A percentile compares a stretch with the other conserved stretches of the same genome.
phyloP scores from a whole-genome alignment of 2,888 invertebrate genomes.

The Megaustenia siamemsis region DNA sequence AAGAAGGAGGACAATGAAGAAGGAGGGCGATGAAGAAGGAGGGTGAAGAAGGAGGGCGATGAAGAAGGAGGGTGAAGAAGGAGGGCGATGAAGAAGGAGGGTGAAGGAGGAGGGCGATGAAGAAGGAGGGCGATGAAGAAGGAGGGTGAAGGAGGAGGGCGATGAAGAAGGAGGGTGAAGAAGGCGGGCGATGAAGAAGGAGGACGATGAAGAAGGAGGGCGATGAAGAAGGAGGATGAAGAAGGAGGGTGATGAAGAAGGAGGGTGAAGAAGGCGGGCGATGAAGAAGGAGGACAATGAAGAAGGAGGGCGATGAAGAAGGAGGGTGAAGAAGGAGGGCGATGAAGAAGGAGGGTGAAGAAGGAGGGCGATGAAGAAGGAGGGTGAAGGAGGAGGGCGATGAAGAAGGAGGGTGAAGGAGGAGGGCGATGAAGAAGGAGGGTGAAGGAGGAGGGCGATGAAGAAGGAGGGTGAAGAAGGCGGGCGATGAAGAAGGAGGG shows the following conservation, averaged over 20 bases:
- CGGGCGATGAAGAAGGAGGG: neutral
- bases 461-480: neutral
- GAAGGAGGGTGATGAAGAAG: neutral
- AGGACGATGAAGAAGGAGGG: neutral
- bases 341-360: neutral
- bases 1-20: neutral
- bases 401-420: too few relatives aligned
- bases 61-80: neutral
- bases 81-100: neutral
- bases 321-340: too few relatives aligned
- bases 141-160: too few relatives aligned
- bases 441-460: neutral
- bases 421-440: neutral
- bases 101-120: too few relatives aligned
- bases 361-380: neutral
- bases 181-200: neutral
- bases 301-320: neutral
- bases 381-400: neutral
- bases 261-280: neutral
- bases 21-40: neutral
- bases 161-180: neutral
- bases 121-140: too few relatives aligned
- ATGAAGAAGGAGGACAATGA: neutral
- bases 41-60: neutral
- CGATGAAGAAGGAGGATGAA: neutral